Conservation (phyloP, 2,888 invertebrate species). For the Pristionchus mayeri region DNA sequence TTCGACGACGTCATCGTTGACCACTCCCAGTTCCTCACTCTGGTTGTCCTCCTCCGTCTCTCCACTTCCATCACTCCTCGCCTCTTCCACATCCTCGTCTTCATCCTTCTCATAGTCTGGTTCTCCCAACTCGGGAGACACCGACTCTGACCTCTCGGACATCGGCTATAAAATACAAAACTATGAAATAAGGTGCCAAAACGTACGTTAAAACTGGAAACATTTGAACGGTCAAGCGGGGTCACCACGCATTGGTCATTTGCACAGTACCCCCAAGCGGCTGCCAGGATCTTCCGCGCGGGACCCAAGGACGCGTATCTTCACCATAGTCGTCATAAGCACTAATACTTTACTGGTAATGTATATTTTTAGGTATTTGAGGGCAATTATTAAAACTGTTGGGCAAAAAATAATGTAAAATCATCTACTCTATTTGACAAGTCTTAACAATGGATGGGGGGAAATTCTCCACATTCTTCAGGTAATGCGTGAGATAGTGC, state of each 20-base stretch:
- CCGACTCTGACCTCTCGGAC: slow-evolving; percentile 1
- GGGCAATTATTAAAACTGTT: not conserved
- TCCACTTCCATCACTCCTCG: not conserved
- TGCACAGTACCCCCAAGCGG: not conserved
- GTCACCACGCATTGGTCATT: not conserved
- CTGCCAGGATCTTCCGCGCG: slow-evolving; percentile 13
- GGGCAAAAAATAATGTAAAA: not conserved
- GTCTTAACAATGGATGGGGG: no score
- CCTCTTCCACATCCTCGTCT: not conserved
- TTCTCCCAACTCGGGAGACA: slow-evolving; percentile 23
- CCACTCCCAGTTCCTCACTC: not conserved
- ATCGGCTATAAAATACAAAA: not conserved
- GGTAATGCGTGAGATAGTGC: not conserved
- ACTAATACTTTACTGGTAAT: not conserved
- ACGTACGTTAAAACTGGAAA: not conserved
- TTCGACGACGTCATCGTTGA: not conserved
- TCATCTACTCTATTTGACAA: no score
- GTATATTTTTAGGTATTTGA: not conserved
- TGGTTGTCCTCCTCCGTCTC: not conserved
- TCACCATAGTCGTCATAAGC: not conserved
- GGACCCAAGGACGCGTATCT: not conserved
- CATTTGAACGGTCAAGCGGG: not conserved
- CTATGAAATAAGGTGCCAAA: not conserved
- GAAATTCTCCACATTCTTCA: not conserved
- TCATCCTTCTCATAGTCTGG: not conserved